phyloP scores from a whole-genome alignment of 1,140 invertebrate species.

The Lepidotrigona ventralis region DNA sequence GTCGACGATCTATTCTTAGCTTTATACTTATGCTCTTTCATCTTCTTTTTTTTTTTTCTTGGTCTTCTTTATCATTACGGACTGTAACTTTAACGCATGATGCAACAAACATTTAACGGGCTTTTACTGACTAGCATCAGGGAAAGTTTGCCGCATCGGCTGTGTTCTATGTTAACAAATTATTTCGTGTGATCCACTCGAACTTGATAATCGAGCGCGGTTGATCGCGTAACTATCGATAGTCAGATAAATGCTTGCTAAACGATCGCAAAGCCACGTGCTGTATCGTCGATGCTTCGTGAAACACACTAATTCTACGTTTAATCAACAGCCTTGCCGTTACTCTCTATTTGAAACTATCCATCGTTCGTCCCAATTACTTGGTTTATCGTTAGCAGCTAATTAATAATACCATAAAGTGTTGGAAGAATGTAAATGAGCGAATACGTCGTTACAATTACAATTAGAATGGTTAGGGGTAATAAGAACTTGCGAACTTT shows the following conservation, averaged over 20 bases:
- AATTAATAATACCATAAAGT: conserved; percentile 25
- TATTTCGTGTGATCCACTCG: not conserved
- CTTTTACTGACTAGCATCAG: not conserved
- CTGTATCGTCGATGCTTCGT: not conserved
- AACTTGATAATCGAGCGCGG: not conserved
- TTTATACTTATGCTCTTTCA: not conserved
- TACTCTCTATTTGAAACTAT: not conserved
- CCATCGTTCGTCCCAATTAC: not conserved
- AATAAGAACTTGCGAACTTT: not conserved
- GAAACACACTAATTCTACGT: not conserved
- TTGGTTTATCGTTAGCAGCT: not conserved
- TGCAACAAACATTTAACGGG: not conserved
- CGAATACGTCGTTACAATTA: conserved; percentile 3
- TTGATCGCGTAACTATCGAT: not conserved
- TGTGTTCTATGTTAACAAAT: not conserved
- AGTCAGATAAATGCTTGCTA: not conserved
- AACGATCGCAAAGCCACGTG: not conserved
- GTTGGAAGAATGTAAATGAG: not conserved
- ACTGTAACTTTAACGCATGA: not conserved
- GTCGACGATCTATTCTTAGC: not conserved
- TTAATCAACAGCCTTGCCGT: not conserved
- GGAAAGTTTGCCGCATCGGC: not conserved
- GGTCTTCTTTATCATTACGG: not conserved
- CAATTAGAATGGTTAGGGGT: conserved; percentile 12
- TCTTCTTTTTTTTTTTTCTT: not conserved